These are phyloP conservation scores for Drosophila meridionalis DNA, from an alignment of 2,888 invertebrate genomes.

Conservation along the genomic window DNA sequence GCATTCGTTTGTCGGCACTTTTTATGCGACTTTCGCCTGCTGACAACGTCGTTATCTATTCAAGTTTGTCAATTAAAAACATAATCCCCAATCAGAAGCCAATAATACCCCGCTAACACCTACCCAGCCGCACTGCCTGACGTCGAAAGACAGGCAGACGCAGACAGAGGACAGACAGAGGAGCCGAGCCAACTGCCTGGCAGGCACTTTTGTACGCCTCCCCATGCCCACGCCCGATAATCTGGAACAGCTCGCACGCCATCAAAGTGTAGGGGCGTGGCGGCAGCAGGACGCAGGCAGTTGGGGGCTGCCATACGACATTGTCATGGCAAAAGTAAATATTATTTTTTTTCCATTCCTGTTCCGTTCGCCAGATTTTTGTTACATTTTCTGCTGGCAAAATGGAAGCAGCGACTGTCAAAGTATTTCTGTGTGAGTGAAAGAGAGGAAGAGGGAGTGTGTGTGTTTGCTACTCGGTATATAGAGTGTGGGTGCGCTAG, in stretches of 20 bases:
- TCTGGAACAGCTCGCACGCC: slow-evolving; percentile 61
- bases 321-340: slow-evolving; percentile 79
- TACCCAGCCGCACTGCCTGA: slow-evolving; percentile 9
- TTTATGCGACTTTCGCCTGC: slow-evolving; percentile 73
- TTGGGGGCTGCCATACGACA: slow-evolving; percentile 41
- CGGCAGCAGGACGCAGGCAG: background rate
- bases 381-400: slow-evolving; percentile 53
- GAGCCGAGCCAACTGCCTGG: background rate
- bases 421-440: slow-evolving; percentile 35
- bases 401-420: slow-evolving; percentile 29
- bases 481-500: slow-evolving; percentile 36
- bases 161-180: background rate
- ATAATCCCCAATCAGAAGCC: slow-evolving; percentile 81
- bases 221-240: slow-evolving; percentile 33
- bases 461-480: slow-evolving; percentile 7
- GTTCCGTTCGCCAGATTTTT: slow-evolving; percentile 51
- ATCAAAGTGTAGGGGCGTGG: slow-evolving; percentile 54
- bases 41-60: slow-evolving; percentile 80
- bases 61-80: slow-evolving; percentile 81
- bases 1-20: slow-evolving; percentile 74
- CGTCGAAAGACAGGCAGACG: background rate
- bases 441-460: background rate
- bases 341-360: slow-evolving; percentile 59
- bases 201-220: slow-evolving; percentile 26
- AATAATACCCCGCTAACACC: slow-evolving; percentile 67